Evolutionary conservation across 2,888 invertebrate genomes (phyloP), one percentile per base, ranked within the genome.

Genomic region (Dyspetes luteomarginatus): DNA sequence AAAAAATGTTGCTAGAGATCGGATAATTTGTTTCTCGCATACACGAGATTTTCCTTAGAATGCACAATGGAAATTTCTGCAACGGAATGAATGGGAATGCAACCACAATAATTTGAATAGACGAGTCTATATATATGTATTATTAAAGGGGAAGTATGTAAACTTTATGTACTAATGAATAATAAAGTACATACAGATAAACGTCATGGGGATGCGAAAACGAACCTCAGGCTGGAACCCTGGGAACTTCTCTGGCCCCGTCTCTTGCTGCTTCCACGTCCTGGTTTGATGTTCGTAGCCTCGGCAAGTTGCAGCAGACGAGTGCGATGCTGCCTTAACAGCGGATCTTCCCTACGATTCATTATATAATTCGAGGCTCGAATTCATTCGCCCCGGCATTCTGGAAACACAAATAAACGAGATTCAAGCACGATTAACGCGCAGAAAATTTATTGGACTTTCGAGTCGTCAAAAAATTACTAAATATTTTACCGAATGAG

Each of bases 301-400:
- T 93, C 93, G 74, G 93, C 93, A 85, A 93, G 89, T 90, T 93
- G 92, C 88, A 93, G 91, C 86, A 93, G 91, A 82, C 93, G 92
- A 88, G 92, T 93, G 82, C 93, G 90, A 86, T 92, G 92, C 89
- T 91, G 91, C 87, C 90, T 92, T 85, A 93, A 89, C 89, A 92
- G 92, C 88, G 93, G 91, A 86, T 93, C 93, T 87, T 93, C 93
- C 60, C 92, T 92, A 81, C 91, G 92, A 92, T 92, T 93, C 90
- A 92, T 92, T 84, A 83, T 87, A 82, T 77, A 64, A 82, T 83
- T 50, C 84, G 82, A 64, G 81, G 81, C 60, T 82, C 78, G 67
- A 83, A 82, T 78, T 78, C 81, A 77, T 60, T 71, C 71, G 28
- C 52, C 76, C 60, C 76, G 52, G 60, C 71, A 65, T 76, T 72